Conservation (phyloP, 2,888 invertebrate species). For the Dasysyrphus albostriatus region DNA sequence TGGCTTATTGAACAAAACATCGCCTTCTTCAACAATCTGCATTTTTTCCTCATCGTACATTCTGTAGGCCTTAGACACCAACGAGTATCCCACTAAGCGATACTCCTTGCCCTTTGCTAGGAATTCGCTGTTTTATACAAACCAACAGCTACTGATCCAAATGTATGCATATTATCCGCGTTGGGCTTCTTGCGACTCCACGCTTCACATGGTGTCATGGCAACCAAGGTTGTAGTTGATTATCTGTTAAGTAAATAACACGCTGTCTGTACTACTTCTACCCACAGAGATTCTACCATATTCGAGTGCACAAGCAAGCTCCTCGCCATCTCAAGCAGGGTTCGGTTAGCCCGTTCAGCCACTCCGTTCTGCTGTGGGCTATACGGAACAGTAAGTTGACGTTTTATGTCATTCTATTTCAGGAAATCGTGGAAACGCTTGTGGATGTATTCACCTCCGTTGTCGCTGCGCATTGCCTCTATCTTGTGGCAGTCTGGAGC, state of each 20-base stretch:
- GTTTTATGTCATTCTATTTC: too few species aligned
- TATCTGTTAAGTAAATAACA: conserved; percentile 53
- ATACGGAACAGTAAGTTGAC: too few species aligned
- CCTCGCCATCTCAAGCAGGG: conserved; percentile 77
- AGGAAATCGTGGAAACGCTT: conserved; percentile 49
- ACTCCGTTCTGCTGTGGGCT: conserved; percentile 73
- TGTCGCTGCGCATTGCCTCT: conserved; percentile 59
- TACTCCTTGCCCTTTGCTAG: too few species aligned
- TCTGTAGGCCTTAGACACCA: too few species aligned
- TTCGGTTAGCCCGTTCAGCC: conserved; percentile 64
- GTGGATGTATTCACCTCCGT: conserved; percentile 53
- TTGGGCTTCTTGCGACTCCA: conserved; percentile 41
- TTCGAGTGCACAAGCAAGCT: conserved; percentile 77
- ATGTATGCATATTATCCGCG: conserved; percentile 52
- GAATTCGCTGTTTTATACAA: too few species aligned
- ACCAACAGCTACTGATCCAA: too few species aligned
- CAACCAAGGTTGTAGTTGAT: too few species aligned
- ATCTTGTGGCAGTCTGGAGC: conserved; percentile 55
- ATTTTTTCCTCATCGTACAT: too few species aligned
- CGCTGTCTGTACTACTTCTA: conserved; percentile 59
- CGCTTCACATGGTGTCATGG: conserved; percentile 46
- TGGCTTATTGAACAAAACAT: too few species aligned
- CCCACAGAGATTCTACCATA: conserved; percentile 77
- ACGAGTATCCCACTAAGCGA: too few species aligned
- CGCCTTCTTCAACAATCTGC: too few species aligned